Evolutionary conservation across 2,888 invertebrate species (phyloP).

Genomic region (Tineola bisselliella): DNA sequence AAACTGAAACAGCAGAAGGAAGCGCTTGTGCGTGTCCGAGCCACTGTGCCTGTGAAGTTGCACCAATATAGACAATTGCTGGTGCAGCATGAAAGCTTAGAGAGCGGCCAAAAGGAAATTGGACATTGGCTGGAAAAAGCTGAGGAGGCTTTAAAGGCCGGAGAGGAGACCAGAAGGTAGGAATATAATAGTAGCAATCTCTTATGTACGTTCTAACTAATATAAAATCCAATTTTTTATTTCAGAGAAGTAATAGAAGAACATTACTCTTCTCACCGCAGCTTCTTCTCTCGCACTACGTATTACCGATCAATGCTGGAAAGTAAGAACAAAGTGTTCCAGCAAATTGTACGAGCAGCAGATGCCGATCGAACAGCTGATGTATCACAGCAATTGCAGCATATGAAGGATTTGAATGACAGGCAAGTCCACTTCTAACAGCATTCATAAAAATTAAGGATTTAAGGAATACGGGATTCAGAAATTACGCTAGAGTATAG

Average conservation of each 20-base stretch:
- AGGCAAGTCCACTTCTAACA: no score
- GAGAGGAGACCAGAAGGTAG: conserved; percentile 48
- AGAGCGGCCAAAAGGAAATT: conserved; percentile 87
- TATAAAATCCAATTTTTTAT: neutral
- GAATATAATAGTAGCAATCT: conserved; percentile 13
- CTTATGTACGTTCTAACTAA: no score
- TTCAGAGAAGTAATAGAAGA: conserved; percentile 75
- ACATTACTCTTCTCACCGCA: conserved; percentile 81
- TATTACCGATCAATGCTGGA: conserved; percentile 95
- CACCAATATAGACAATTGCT: conserved; percentile 84
- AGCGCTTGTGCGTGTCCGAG: conserved; percentile 83
- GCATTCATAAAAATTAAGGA: no score
- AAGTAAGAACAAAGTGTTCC: conserved; percentile 93
- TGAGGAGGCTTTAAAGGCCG: conserved; percentile 72
- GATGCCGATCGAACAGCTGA: conserved; percentile 80
- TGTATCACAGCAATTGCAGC: conserved; percentile 73
- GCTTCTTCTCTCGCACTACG: conserved; percentile 87
- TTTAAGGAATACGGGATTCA: no score
- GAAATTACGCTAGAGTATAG: no score
- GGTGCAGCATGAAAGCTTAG: conserved; percentile 90
- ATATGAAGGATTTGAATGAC: conserved; percentile 83
- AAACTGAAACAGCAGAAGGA: conserved; percentile 90
- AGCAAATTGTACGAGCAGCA: conserved; percentile 83
- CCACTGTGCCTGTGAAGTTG: conserved; percentile 82
- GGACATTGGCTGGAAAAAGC: conserved; percentile 88